Evolutionary conservation across 1,140 invertebrate species (phyloP).

Genomic region (Holotrichia oblita): DNA sequence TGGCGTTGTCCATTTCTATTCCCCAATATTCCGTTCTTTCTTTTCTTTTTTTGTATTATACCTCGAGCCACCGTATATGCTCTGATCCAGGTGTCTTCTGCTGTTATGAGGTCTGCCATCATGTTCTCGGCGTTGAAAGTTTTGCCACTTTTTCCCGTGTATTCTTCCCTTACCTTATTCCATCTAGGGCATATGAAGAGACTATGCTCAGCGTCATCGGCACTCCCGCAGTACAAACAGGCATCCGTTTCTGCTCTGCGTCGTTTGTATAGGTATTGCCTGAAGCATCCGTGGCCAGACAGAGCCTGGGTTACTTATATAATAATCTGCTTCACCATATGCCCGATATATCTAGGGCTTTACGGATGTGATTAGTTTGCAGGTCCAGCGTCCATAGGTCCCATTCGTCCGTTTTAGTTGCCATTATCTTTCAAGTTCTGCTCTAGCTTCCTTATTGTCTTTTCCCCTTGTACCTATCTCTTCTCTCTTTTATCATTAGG

Average conservation of each 20-base stretch:
- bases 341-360: slow-evolving; percentile 44
- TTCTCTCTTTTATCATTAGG: slow-evolving; percentile 34
- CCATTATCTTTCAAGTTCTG: background rate
- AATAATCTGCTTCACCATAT: slow-evolving; percentile 48
- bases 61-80: background rate
- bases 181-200: background rate
- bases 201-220: background rate
- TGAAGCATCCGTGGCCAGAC: slow-evolving; percentile 53
- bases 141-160: background rate
- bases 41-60: background rate
- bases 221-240: background rate
- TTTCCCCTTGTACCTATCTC: slow-evolving; percentile 1
- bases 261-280: slow-evolving; percentile 42
- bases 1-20: slow-evolving; percentile 41
- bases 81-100: background rate
- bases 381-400: background rate
- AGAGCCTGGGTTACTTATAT: slow-evolving; percentile 53
- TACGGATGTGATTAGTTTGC: slow-evolving; percentile 37
- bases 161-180: background rate
- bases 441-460: background rate
- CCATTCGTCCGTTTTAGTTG: too few species aligned
- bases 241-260: background rate
- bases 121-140: background rate
- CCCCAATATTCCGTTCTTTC: background rate
- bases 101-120: background rate